phyloP scores from a whole-genome alignment of 2,113 vertebrate genomes.

The Rhinopithecus roxellana region DNA sequence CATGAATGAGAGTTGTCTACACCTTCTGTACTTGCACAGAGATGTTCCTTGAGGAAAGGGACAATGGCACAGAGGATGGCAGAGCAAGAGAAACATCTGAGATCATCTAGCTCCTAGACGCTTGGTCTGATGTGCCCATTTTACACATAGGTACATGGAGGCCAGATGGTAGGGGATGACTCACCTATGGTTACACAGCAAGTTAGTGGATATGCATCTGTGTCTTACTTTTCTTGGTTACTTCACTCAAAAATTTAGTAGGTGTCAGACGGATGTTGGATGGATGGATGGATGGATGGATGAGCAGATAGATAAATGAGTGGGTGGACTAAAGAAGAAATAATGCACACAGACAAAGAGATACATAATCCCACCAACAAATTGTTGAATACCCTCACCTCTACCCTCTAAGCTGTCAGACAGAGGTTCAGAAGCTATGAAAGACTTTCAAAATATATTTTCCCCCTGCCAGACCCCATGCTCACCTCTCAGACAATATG shows the following conservation, averaged over 20 bases:
- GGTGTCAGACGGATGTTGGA: not conserved
- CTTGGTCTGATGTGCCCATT: not conserved
- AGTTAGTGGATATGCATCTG: not conserved
- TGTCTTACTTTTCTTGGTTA: not conserved
- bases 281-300: no score
- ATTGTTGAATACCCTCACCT: not conserved
- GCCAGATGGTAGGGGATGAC: not conserved
- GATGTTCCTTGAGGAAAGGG: not conserved
- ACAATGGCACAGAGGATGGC: not conserved
- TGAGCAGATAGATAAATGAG: not conserved
- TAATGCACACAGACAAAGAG: not conserved
- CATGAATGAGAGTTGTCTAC: rapidly evolving
- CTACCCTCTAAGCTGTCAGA: not conserved
- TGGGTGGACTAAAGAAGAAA: not conserved
- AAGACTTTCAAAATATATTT: not conserved
- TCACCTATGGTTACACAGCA: not conserved
- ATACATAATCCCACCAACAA: not conserved
- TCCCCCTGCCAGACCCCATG: not conserved
- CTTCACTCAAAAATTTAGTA: not conserved
- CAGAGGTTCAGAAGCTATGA: not conserved
- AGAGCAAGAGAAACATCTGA: not conserved
- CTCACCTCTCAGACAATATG: not conserved
- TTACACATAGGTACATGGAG: not conserved
- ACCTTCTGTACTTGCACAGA: not conserved
- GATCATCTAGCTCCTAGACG: not conserved